These are phyloP conservation scores for Dicyrtoma fusca DNA, from an alignment of 2,888 invertebrate species.

Conservation along the genomic window DNA sequence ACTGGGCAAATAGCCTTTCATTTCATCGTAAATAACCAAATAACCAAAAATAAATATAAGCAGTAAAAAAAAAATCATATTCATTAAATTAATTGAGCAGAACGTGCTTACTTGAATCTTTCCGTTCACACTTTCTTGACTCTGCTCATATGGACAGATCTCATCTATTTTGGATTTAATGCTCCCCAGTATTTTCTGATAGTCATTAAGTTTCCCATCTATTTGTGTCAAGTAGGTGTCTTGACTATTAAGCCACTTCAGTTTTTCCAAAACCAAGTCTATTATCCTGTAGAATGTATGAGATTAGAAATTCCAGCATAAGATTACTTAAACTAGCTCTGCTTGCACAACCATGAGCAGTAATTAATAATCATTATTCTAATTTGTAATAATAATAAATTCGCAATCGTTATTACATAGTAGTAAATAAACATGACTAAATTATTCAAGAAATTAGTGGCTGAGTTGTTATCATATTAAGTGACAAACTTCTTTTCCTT, in stretches of 20 bases:
- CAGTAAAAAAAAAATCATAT: no score
- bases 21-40: no score
- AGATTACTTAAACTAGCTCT: no score
- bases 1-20: neutral
- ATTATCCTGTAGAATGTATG: slow-evolving; percentile 75
- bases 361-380: no score
- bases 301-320: no score
- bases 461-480: no score
- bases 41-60: no score
- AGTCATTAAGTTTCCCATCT: slow-evolving; percentile 71
- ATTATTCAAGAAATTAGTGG: neutral
- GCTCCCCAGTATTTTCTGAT: slow-evolving; percentile 71
- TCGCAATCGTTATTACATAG: slow-evolving; percentile 4
- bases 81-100: no score
- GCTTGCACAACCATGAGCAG: no score
- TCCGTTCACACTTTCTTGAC: slow-evolving; percentile 68
- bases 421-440: neutral
- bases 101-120: slow-evolving; percentile 62
- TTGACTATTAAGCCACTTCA: slow-evolving; percentile 73
- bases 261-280: slow-evolving; percentile 75
- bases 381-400: no score
- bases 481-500: neutral
- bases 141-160: slow-evolving; percentile 77
- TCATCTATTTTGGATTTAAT: slow-evolving; percentile 69
- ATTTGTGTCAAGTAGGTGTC: slow-evolving; percentile 75